phyloP scores from a whole-genome alignment of 2,113 vertebrate species.

The Columbina picui region DNA sequence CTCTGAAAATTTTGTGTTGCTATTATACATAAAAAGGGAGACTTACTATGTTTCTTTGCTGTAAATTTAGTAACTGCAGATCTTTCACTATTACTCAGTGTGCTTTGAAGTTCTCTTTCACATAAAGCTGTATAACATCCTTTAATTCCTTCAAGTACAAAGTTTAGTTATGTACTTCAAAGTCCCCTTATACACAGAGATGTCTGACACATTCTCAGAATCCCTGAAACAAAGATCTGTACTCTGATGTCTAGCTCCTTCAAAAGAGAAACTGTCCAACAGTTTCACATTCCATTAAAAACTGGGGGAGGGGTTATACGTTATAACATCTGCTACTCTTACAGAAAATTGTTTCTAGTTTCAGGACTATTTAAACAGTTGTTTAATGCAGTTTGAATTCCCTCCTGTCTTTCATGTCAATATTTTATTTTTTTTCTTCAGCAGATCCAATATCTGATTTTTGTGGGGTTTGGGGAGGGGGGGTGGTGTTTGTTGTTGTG shows the following conservation, averaged over 20 bases:
- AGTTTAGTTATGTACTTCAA: constrained; percentile 30
- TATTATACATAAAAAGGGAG: background rate
- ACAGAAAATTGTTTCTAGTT: background rate
- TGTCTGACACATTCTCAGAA: constrained; percentile 29
- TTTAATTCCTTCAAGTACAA: constrained; percentile 19
- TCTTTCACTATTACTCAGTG: background rate
- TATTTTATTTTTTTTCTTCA: background rate
- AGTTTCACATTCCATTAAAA: background rate
- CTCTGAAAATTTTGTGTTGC: background rate
- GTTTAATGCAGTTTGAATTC: background rate
- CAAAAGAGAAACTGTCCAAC: background rate
- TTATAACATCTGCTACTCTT: background rate
- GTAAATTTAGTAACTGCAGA: constrained; percentile 11
- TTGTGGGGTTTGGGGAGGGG: no score
- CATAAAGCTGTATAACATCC: background rate
- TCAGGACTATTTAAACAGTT: background rate
- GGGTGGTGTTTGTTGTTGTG: no score
- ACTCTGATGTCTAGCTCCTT: background rate
- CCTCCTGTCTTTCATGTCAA: background rate
- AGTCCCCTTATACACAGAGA: background rate
- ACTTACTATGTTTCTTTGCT: background rate
- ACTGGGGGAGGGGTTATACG: background rate
- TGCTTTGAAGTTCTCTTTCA: constrained; percentile 5
- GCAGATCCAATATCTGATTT: background rate
- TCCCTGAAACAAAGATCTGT: constrained; percentile 26